Conservation (phyloP, 2,113 vertebrate genomes). For the Lota lota region DNA sequence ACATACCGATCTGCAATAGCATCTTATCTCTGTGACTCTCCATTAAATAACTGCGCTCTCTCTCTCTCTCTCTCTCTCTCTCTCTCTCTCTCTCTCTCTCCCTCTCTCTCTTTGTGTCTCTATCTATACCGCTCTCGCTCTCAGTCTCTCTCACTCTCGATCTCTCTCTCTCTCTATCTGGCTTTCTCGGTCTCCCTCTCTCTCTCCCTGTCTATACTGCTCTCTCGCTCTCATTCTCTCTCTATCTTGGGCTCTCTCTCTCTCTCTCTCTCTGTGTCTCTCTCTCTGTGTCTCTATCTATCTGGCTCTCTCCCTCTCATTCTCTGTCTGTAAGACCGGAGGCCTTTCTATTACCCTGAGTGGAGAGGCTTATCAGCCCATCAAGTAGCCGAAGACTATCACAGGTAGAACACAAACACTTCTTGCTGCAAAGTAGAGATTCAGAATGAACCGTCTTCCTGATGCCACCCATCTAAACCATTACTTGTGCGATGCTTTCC, state of each 20-base stretch:
- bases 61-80: slow-evolving; percentile 11
- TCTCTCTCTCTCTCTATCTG: no score
- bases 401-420: slow-evolving; percentile 42
- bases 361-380: slow-evolving; percentile 73
- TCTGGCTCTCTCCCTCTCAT: not conserved
- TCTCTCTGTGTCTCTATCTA: slow-evolving; percentile 19
- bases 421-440: slow-evolving; percentile 32
- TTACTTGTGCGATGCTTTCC: slow-evolving; percentile 38
- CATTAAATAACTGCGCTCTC: slow-evolving; percentile 65
- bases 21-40: slow-evolving; percentile 77
- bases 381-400: slow-evolving; percentile 63
- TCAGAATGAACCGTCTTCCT: slow-evolving; percentile 46
- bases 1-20: slow-evolving; percentile 71
- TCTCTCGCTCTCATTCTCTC: slow-evolving; percentile 24
- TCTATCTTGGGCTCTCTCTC: slow-evolving; percentile 7
- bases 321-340: slow-evolving; percentile 51
- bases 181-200: no score
- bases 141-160: slow-evolving; percentile 5
- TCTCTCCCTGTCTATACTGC: slow-evolving; percentile 38
- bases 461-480: slow-evolving; percentile 35
- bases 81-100: slow-evolving; percentile 9
- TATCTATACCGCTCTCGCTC: not conserved
- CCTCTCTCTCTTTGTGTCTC: slow-evolving; percentile 25
- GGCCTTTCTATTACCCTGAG: slow-evolving; percentile 66
- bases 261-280: slow-evolving; percentile 18